Evolutionary conservation across 2,888 invertebrate genomes (phyloP), one percentile per base, ranked within the genome.

Genomic region (Volucella inflata): DNA sequence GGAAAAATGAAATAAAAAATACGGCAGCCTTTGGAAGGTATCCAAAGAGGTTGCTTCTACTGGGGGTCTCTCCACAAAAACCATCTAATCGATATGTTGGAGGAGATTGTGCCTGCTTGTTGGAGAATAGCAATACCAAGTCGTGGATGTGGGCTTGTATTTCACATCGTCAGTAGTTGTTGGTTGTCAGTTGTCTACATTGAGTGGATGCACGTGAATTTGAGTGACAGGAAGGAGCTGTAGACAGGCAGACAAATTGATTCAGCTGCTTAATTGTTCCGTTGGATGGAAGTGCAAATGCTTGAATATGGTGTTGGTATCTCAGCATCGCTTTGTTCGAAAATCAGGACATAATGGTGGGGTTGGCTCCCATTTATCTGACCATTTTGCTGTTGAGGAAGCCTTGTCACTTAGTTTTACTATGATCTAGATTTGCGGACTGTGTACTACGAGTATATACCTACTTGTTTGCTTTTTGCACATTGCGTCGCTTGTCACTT

Each of bases 141-240:
- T 30, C 30, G 30, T 30, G 6, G 30, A 30, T 0, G 30, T 30
- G 30, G 30, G 30, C 30, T 30, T 30, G 30, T 30, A 30, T 30
- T 6, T 30, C 30, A 30, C 30, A 30, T 30, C 40, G 44, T 38
- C 10, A 57, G 14, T 38, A n/a, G 17, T 50, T 40, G 40, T 44
- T 10, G 42, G 6, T 17, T 12, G 42, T 17, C 16, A 6, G 59
- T 17, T 30, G 6, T 30, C 30, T 30, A 30, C 30, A 1, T 30
- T 14, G 16, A 36, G 48, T 50, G 48, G 36, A 12, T 16, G 16
- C 16, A 64, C 16, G 12, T 14, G 10, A 11, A 8, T 12, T 9
- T 67, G 53, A 67, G 51, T 16, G 67, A 67, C 67, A 67, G 51
- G 67, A 42, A 51, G 51, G 67, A 42, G 51, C 21, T 51, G 21